A percentile compares a stretch with the other conserved stretches of the same genome.
phyloP scores from a whole-genome alignment of 2,797 vertebrate genomes.

The Scarus forsteni region DNA sequence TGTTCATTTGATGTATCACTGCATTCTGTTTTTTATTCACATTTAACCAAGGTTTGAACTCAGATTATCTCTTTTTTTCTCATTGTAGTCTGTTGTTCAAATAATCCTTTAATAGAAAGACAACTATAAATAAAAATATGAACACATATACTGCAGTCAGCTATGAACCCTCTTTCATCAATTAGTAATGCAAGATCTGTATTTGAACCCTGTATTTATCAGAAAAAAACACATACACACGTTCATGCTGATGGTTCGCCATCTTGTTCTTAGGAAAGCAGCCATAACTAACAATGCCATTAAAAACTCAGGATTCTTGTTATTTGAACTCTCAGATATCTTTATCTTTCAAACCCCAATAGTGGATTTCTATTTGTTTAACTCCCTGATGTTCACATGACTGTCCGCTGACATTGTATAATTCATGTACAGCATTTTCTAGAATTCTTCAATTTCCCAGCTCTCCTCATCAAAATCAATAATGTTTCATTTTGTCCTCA shows the following conservation, averaged over 20 bases:
- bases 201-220: neutral
- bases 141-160: neutral
- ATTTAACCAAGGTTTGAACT: too few relatives aligned
- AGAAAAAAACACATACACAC: neutral
- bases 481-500: conserved; percentile 17
- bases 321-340: neutral
- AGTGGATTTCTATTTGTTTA: neutral
- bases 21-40: neutral
- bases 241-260: neutral
- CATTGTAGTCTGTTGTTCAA: neutral
- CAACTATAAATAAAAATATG: neutral
- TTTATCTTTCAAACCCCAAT: neutral
- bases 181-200: neutral
- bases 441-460: neutral
- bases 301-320: neutral
- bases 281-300: neutral
- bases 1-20: neutral
- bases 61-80: neutral
- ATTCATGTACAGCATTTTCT: neutral
- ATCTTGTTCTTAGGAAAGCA: neutral
- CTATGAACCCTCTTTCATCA: neutral
- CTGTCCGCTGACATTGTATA: neutral
- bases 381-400: neutral
- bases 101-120: neutral
- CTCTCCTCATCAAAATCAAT: conserved; percentile 32